Base-by-base conservation (phyloP, 2,888 invertebrate genomes). In the Trichacis sp. region DNA sequence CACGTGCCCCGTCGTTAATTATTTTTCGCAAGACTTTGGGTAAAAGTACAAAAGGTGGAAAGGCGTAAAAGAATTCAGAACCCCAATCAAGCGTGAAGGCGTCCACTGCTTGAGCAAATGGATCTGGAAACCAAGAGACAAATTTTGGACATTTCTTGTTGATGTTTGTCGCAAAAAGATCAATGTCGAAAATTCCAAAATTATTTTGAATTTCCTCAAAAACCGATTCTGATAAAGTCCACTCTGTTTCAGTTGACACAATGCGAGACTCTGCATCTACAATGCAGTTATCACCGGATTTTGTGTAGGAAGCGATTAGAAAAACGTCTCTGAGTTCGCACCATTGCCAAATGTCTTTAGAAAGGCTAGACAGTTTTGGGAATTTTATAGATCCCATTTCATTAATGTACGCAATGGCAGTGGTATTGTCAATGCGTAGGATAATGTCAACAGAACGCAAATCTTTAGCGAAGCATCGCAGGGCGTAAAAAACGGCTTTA, bases 21-120 rank as follows among this genome's bases (percentile, higher is more conserved):
- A 71, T 58, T 45, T 71, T 72, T 24, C 50, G 12, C 18, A 70
- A 52, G 6, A 63, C 67, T 20, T 50, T 64, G 18, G 65, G 38
- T 45, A 71, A 64, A 15, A 70, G 24, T 14, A 61, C 18, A 51
- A 73, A 74, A 1, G 73, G 70, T 0, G 70, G 69, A 14, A 71
- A 72, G 0, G 69, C 68, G 19, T 71, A 69, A 40, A 65, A 70
- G 47, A 61, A 57, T 0, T 4, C 54, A 17, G 15, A 8, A 17
- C 11, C 48, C 58, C 51, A 68, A 19, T 62, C 43, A 9, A 59
- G n/a, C 1, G 70, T 71, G 36, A 74, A 68, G 0, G 66, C 71
- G 43, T 74, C 68, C 2, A 70, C 30, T 1, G 64, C 50, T 0
- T 60, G 18, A n/a, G 69, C 57, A 0, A 45, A 51, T 0, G 69